Percentiles rank a stretch among this genome's conserved stretches.
phyloP scores from a whole-genome alignment of 2,113 vertebrate species.

The Psophia crepitans region DNA sequence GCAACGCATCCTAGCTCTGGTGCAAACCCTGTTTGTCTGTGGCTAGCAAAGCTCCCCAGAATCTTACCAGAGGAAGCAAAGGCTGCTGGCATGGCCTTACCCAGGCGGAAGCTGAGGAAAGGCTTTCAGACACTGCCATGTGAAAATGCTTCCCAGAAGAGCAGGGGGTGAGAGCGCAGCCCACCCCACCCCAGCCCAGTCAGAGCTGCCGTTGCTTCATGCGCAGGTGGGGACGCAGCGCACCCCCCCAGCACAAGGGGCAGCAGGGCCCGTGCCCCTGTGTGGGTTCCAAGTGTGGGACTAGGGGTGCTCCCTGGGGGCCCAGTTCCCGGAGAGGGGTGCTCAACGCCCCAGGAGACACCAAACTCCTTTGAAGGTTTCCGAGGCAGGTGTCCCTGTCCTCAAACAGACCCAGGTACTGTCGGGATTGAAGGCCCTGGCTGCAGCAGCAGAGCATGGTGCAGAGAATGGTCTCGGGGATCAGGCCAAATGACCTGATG shows the following conservation, averaged over 20 bases:
- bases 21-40: neutral
- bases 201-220: neutral
- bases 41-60: neutral
- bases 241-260: neutral
- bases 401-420: neutral
- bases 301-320: neutral
- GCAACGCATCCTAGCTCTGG: neutral
- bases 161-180: neutral
- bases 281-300: too few relatives aligned
- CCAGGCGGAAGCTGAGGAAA: neutral
- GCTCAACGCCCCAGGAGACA: neutral
- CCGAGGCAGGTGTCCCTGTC: fast-evolving
- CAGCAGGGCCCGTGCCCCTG: neutral
- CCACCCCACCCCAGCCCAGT: neutral
- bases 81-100: neutral
- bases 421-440: neutral
- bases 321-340: neutral
- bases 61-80: neutral
- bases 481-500: neutral
- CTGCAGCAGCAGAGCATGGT: neutral
- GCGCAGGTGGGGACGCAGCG: fast-evolving
- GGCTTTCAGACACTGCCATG: fast-evolving
- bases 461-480: neutral
- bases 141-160: neutral
- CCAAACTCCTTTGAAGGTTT: neutral